Evolutionary conservation across 2,888 invertebrate species (phyloP).

Genomic region (Tipula vernalis): DNA sequence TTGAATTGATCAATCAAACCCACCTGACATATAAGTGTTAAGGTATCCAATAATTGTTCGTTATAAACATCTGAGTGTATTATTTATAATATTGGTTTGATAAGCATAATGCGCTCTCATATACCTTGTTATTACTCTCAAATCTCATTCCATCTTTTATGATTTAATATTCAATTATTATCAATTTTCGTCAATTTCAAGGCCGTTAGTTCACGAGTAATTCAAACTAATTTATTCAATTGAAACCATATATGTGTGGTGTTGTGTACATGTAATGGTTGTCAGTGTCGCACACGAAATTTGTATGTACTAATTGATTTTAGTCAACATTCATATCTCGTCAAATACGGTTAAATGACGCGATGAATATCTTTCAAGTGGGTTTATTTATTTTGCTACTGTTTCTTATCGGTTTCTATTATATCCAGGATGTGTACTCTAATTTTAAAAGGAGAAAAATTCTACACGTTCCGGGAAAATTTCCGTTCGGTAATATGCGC

Average conservation of each 20-base stretch:
- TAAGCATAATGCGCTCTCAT: neutral
- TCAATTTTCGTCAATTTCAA: neutral
- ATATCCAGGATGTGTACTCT: neutral
- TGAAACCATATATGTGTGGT: neutral
- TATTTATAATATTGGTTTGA: neutral
- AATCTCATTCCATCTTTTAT: neutral
- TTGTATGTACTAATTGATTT: neutral
- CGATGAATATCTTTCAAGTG: neutral
- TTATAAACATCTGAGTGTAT: neutral
- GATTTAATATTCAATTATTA: neutral
- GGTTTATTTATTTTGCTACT: neutral
- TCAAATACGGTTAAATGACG: neutral
- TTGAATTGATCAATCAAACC: neutral
- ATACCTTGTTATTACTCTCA: neutral
- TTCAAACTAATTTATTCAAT: neutral
- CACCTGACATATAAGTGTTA: neutral
- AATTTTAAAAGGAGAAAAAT: neutral
- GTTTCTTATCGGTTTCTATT: neutral
- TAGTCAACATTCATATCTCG: neutral
- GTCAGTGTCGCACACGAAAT: neutral
- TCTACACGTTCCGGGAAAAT: neutral
- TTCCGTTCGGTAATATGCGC: neutral
- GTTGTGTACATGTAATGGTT: neutral
- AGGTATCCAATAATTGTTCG: neutral
- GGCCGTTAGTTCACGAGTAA: neutral